Evolutionary conservation across 2,888 invertebrate species (phyloP), one percentile per base, ranked within the genome.

Genomic region (Erynnis tages): DNA sequence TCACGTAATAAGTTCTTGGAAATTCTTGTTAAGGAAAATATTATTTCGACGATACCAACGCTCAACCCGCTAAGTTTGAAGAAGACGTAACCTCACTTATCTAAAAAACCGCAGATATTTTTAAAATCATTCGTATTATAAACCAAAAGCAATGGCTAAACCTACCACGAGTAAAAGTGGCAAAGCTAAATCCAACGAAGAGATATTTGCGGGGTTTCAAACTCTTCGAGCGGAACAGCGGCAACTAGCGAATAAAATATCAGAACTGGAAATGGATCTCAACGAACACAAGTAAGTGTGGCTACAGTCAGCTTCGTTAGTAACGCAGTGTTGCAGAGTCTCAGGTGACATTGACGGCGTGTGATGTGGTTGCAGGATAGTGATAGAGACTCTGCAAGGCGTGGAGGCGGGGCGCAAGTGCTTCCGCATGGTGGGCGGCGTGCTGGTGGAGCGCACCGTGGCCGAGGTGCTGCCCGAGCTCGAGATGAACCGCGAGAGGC

Each of bases 401-500:
- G 95, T 97, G 14, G 96, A 96, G 71, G 93, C 92, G 8, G 92
- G 93, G 46, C 93, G 98, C 62, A 97, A 95, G 79, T 98, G 98
- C 81, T 98, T 95, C 81, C 93, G 98, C 69, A 93, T 98, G 91
- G 94, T 98, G 59, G 98, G 98, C 47, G 98, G 98, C 17, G 95
- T 98, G 53, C 90, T 98, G 48, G 96, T 97, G 59, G 98, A 98
- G 85, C 92, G 96, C 64, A 97, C 95, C 7, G 98, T 98, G 0
- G 94, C 94, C 72, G 97, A 97, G 65, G 95, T 98, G 43, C 84
- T 98, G 65, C 98, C 98, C 8, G 94, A 95, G 61, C 90, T 98
- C 56, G 84, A 92, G 58, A 91, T 92, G 60, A 98, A 97, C 80
- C 93, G 92, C 74, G 95, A 96, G 67, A 92, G 95, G 91, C 90